A percentile compares a stretch with the other conserved stretches of the same genome.
phyloP scores from a whole-genome alignment of 2,797 vertebrate genomes.

The Oreonectes daqikongensis region DNA sequence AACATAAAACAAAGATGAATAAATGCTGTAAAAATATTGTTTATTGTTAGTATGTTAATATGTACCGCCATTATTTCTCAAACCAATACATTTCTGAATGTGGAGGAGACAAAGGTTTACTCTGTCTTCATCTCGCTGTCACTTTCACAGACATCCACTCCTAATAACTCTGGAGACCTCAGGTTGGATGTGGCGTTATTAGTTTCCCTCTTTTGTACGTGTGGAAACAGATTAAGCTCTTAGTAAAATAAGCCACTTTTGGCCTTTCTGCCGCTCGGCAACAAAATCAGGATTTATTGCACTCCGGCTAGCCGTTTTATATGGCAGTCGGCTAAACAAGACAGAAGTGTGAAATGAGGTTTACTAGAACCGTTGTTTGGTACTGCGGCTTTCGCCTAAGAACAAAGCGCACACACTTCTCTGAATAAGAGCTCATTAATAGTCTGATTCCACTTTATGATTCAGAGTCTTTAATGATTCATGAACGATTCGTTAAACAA shows the following conservation, averaged over 20 bases:
- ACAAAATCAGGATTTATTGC: slow-evolving; percentile 58
- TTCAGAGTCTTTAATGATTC: not conserved
- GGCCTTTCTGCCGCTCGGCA: slow-evolving; percentile 42
- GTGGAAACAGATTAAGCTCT: slow-evolving; percentile 53
- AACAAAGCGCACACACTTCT: not conserved
- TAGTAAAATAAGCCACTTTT: slow-evolving; percentile 54
- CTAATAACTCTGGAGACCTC: slow-evolving; percentile 56
- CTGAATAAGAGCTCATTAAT: not conserved
- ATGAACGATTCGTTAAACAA: not conserved
- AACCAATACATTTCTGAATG: not conserved
- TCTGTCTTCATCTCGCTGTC: slow-evolving; percentile 49
- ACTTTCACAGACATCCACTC: slow-evolving; percentile 45
- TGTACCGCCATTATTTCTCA: not conserved
- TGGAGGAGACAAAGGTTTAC: slow-evolving; percentile 12
- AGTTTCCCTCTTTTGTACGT: slow-evolving; percentile 49
- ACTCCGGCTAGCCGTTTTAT: slow-evolving; percentile 42
- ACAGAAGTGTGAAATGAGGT: slow-evolving; percentile 35
- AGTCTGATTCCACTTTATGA: not conserved
- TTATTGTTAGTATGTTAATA: not conserved
- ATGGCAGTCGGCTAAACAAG: slow-evolving; percentile 36
- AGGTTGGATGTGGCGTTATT: slow-evolving; percentile 54
- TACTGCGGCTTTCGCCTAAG: slow-evolving; percentile 15
- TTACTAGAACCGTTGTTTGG: slow-evolving; percentile 19
- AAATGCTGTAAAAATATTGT: not conserved
- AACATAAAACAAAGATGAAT: not conserved